These are phyloP conservation scores for Amphimedon queenslandica DNA, from an alignment of 37 sponge, comb jelly and placozoan species.

Conservation along the genomic window DNA sequence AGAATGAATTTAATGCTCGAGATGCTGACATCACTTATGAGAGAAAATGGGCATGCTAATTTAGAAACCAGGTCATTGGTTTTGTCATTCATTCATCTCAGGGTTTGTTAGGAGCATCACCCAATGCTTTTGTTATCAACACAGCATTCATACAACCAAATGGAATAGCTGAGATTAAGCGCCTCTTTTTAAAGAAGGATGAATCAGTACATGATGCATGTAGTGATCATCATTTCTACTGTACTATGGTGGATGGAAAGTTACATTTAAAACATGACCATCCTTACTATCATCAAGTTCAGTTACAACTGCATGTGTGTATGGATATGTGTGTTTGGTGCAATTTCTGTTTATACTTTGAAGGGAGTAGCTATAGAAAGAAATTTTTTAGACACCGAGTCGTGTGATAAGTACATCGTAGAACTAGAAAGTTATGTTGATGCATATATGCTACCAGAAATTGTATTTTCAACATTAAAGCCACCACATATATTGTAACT, in stretches of 20 bases:
- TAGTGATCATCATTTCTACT: conserved; percentile 6
- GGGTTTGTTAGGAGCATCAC: conserved; percentile 46
- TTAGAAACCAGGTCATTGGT: conserved; percentile 9
- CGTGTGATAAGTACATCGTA: too few relatives aligned
- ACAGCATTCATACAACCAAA: not conserved
- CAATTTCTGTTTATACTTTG: conserved; percentile 24
- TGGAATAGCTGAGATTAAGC: conserved; percentile 44
- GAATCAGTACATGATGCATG: conserved; percentile 42
- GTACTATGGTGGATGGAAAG: too few relatives aligned
- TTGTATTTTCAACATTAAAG: too few relatives aligned
- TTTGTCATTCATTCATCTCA: conserved; percentile 27
- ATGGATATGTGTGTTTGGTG: conserved; percentile 22
- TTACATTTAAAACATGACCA: too few relatives aligned
- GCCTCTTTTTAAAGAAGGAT: too few relatives aligned
- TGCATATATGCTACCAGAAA: too few relatives aligned
- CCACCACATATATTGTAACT: too few relatives aligned
- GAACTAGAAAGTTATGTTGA: too few relatives aligned
- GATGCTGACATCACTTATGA: conserved; percentile 3
- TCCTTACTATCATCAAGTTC: too few relatives aligned
- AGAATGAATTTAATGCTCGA: conserved; percentile 12
- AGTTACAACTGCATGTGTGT: conserved; percentile 20
- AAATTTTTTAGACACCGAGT: conserved; percentile 4
- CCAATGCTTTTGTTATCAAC: conserved; percentile 39
- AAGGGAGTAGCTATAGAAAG: conserved; percentile 22
- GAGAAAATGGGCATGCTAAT: conserved; percentile 5